Base-by-base conservation (phyloP, 2,113 vertebrate genomes). In the Ageneiosus marmoratus region DNA sequence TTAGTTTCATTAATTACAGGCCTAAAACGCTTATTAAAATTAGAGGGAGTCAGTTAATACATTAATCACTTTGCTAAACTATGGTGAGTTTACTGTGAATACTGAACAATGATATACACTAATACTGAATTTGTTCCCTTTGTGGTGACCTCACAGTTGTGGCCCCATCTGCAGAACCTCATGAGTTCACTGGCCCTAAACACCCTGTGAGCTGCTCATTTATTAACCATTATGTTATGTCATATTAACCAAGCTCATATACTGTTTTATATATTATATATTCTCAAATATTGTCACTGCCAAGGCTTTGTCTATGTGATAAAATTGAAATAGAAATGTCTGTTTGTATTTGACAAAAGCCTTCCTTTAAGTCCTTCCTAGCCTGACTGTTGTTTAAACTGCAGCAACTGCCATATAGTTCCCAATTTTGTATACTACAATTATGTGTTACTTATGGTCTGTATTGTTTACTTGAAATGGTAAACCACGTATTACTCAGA, bases 161-260 rank as follows among this genome's bases (percentile, higher is more conserved):
- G 74, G 63, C 70, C 69, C 60, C 51, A 60, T 80, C 79, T 51
- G 73, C 76, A 78, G 44, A 73, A 27, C 32, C 13, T 65, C 77
- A 80, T 63, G 63, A 55, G 72, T 77, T 83, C 83, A 85, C 76
- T 80, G 72, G 48, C 77, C 63, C 77, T 76, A 62, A 83, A 63
- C 65, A 58, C 58, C 32, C 27, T 10, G 16, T 67, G 56, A 82
- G 72, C 77, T 72, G 60, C 44, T 69, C 22, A n/a, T n/a, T n/a
- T n/a, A n/a, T n/a, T n/a, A n/a, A n/a, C n/a, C n/a, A n/a, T n/a
- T n/a, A n/a, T n/a, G n/a, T n/a, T n/a, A n/a, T n/a, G n/a, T n/a
- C n/a, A n/a, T n/a, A n/a, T n/a, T n/a, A 48, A 37, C 70, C 72
- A 50, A n/a, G 37, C 56, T 80, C 67, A 58, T 80, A n/a, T 77